Conservation (phyloP, 2,888 invertebrate genomes). For the Monoplex corrugatus region DNA sequence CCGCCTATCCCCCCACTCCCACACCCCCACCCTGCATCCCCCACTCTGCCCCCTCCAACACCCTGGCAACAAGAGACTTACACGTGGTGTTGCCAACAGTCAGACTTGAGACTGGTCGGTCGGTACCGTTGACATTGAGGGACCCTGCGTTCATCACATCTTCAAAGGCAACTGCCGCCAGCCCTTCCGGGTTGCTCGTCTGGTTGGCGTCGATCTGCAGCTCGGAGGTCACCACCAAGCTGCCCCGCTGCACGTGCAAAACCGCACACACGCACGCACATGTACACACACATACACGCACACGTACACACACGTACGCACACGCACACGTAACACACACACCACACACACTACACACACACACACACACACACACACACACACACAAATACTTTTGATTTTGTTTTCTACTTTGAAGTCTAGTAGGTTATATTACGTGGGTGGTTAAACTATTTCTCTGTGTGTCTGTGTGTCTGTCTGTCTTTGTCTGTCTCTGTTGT, state of each 20-base stretch:
- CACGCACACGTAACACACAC: neutral
- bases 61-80: too few relatives aligned
- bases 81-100: neutral
- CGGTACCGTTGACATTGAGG: conserved; percentile 23
- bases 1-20: neutral
- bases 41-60: neutral
- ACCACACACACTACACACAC: neutral
- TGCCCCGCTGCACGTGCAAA: too few relatives aligned
- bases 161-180: neutral
- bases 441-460: too few relatives aligned
- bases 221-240: neutral
- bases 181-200: conserved; percentile 6
- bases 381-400: neutral
- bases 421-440: too few relatives aligned
- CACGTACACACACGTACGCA: neutral
- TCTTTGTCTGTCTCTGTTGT: too few relatives aligned
- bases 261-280: neutral
- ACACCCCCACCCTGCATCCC: neutral
- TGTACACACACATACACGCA: neutral
- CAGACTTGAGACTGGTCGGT: neutral
- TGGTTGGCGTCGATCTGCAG: conserved; percentile 38
- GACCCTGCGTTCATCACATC: neutral
- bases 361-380: neutral
- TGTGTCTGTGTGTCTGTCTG: too few relatives aligned
- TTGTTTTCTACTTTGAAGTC: too few relatives aligned